Evolutionary conservation across 2,797 vertebrate genomes (phyloP), one percentile per base, ranked within the genome.

Genomic region (Morelia viridis): DNA sequence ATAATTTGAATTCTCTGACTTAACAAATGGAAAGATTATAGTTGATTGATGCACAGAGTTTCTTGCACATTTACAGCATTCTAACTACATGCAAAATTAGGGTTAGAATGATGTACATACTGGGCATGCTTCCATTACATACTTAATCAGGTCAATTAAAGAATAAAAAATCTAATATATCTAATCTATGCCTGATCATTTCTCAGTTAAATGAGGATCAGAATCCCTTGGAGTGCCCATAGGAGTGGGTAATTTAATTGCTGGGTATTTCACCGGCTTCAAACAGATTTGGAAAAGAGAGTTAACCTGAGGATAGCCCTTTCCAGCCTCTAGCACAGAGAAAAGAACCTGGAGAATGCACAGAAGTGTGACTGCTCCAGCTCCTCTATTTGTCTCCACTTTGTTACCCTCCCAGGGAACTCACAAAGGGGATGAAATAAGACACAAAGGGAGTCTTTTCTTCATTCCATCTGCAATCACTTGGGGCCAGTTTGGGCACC

Each of bases 1-100:
- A 89, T 89, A 88, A 89, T 92, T 85, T 85, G 61, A 57, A 85
- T 89, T 24, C 60, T 4, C 8, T 84, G 71, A 88, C 22, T 57
- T 83, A 57, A 41, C 8, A 71, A 83, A 64, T 89, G 84, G 86
- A 28, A 46, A 41, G 41, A 35, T 90, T 62, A 91, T 92, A 92
- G 60, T 83, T 94, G 94, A 95, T 96, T 94, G 91, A 85, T 95
- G 92, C 83, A 88, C 9, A 60, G 22, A 90, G 84, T 68, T n/a
- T 61, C 62, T n/a, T 86, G 64, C 31, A 62, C 24, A 87, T 31
- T 64, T 64, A 10, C 28, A 87, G 46, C 6, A 19, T 87, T 92
- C 57, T 71, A 46, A 7, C 84, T 92, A 10, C 31, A 22, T 2
- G 65, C 84, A 85, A 60, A 50, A 71, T 76, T 28, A 10, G 17